Base-by-base conservation (phyloP, 1,140 invertebrate species). In the Drosophila melanica region DNA sequence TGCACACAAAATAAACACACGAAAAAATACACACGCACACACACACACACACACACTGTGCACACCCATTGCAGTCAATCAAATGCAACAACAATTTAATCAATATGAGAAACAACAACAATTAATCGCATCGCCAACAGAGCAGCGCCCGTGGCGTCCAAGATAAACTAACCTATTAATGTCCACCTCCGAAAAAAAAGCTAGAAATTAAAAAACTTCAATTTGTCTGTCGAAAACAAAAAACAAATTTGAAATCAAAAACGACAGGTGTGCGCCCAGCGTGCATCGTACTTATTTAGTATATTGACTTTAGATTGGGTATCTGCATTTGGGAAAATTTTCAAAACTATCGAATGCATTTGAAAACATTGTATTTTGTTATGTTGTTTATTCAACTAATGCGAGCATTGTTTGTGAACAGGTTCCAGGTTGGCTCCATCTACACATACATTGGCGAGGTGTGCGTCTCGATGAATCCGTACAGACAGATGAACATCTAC, bases 371-470 rank as follows among this genome's bases (percentile, higher is more conserved):
- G 41, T 55, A 59, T n/a, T 64, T 16, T 27, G 9, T 14, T 53
- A 3, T 35, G 10, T 1, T 62, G n/a, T 35, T 20, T 11, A 42
- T 16, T 37, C 8, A 55, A 76, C 64, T 82, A 72, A 79, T 74
- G 48, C 57, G 12, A 44, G 23, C 53, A 10, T 44, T 68, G 14
- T 14, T 77, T 81, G 85, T 75, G 79, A 93, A 0, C 93, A 98
- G 97, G 92, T 98, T 97, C 91, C 95, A 96, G 92, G 95, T 95
- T 86, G 96, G 97, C 50, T 95, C 95, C 90, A 97, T 98, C 84
- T 98, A 98, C 93, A 98, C 97, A 11, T 98, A 98, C 92, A 98
- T 98, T 80, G 97, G 97, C 55, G 97, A 98, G 93, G 97, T 98
- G 74, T 96, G 97, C 90, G 95, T 98, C 27, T 98, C 97, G 14